Evolutionary conservation across 64 coral and sea anemone genomes (phyloP).

Genomic region (Porites lutea): DNA sequence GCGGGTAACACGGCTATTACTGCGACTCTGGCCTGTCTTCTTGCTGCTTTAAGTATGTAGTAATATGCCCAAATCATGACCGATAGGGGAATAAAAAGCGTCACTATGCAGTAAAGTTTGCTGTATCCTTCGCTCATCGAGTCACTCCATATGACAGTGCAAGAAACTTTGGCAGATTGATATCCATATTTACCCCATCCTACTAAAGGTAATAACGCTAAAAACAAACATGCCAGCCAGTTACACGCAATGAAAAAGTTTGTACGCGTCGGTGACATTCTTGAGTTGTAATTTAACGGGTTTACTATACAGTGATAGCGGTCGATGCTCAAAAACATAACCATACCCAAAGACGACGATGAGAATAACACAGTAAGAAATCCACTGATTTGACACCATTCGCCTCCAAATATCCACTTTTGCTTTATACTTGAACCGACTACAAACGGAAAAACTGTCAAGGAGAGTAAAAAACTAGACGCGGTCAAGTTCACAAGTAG

Average conservation of each 20-base stretch:
- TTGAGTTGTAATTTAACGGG: constrained; percentile 72
- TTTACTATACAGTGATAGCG: constrained; percentile 97
- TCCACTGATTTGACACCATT: constrained; percentile 81
- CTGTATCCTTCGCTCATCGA: constrained; percentile 82
- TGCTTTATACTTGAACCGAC: constrained; percentile 67
- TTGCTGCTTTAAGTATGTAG: constrained; percentile 89
- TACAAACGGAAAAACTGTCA: constrained; percentile 90
- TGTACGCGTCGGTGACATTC: constrained; percentile 85
- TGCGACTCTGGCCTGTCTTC: constrained; percentile 81
- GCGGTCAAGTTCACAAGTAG: constrained; percentile 90
- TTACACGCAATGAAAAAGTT: constrained; percentile 66
- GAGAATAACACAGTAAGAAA: constrained; percentile 84
- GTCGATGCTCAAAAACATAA: constrained; percentile 90
- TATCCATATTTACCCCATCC: constrained; percentile 98
- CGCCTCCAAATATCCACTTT: constrained; percentile 75
- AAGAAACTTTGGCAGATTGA: constrained; percentile 71
- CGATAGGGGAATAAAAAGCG: constrained; percentile 69
- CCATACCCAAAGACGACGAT: constrained; percentile 72
- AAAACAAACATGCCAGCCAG: constrained; percentile 81
- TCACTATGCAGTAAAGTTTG: constrained; percentile 70
- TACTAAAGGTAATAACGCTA: constrained; percentile 80
- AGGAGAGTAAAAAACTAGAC: constrained; percentile 64
- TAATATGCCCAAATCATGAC: constrained; percentile 85
- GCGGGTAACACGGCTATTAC: constrained; percentile 68
- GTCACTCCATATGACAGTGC: constrained; percentile 89